Evolutionary conservation across 2,888 invertebrate genomes (phyloP).

Genomic region (Conistra vaccinii): DNA sequence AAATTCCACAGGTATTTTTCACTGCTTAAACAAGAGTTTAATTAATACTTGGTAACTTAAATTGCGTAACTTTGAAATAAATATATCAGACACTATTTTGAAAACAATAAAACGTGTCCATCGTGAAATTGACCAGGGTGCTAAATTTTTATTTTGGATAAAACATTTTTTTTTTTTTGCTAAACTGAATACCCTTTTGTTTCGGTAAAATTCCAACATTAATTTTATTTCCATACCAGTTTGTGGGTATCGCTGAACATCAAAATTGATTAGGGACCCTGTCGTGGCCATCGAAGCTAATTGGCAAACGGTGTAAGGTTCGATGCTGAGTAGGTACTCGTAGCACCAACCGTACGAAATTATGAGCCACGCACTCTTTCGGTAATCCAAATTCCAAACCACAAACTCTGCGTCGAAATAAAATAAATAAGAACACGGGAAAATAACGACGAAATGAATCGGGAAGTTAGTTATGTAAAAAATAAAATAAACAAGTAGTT

Average conservation of each 20-base stretch:
- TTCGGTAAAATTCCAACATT: constrained; percentile 34
- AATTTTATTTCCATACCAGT: constrained; percentile 56
- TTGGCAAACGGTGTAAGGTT: constrained; percentile 83
- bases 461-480: constrained; percentile 60
- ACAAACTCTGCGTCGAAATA: constrained; percentile 57
- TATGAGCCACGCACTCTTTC: constrained; percentile 68
- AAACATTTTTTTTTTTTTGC: constrained; percentile 31
- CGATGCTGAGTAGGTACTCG: constrained; percentile 72
- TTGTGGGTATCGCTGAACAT: constrained; percentile 66
- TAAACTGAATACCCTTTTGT: constrained; percentile 28
- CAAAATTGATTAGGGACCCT: constrained; percentile 78
- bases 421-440: constrained; percentile 27
- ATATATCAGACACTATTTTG: constrained; percentile 25
- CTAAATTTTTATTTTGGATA: constrained; percentile 29
- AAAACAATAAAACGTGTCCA: constrained; percentile 36
- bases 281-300: constrained; percentile 88
- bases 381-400: constrained; percentile 44
- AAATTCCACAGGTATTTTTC: constrained; percentile 55
- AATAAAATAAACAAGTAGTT: constrained; percentile 84
- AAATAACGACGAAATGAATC: constrained; percentile 28
- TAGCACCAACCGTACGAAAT: constrained; percentile 62
- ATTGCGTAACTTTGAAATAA: background rate
- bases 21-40: constrained; percentile 34
- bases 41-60: constrained; percentile 21
- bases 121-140: constrained; percentile 29